Evolutionary conservation across 2,113 vertebrate genomes (phyloP).

Genomic region (Sprattus sprattus): DNA sequence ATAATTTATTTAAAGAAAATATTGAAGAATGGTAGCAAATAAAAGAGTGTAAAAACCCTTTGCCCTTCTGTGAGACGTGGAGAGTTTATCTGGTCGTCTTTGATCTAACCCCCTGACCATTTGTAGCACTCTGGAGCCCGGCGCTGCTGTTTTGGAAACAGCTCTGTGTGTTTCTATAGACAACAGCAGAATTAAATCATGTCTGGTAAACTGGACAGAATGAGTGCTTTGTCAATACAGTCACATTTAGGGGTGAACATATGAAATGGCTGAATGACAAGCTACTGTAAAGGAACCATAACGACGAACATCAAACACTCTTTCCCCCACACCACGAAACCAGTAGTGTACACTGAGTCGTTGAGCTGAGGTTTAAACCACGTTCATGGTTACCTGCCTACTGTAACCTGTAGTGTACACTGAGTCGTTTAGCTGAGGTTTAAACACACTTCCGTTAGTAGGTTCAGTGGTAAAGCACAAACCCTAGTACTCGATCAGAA

Average conservation of each 20-base stretch:
- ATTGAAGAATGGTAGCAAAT: too few relatives aligned
- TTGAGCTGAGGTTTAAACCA: too few relatives aligned
- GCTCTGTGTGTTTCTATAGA: conserved; percentile 56
- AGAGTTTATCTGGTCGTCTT: neutral
- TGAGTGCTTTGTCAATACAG: neutral
- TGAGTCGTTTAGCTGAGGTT: too few relatives aligned
- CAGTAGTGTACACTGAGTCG: too few relatives aligned
- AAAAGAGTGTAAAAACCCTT: neutral
- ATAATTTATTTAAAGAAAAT: too few relatives aligned
- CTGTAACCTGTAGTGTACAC: too few relatives aligned
- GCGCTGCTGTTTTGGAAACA: conserved; percentile 65
- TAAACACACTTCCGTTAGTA: too few relatives aligned
- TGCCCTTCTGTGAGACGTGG: neutral
- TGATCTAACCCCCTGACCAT: conserved; percentile 22
- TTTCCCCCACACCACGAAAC: too few relatives aligned
- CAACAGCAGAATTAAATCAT: conserved; percentile 44
- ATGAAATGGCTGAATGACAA: neutral
- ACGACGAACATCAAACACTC: neutral
- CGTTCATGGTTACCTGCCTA: too few relatives aligned
- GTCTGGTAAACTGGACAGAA: conserved; percentile 23
- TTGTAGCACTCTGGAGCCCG: conserved; percentile 26
- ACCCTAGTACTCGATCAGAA: too few relatives aligned
- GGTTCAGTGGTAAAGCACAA: too few relatives aligned
- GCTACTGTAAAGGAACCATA: neutral
- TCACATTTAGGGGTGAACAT: neutral